Base-by-base conservation (phyloP, 2,113 vertebrate species). In the Ia io region DNA sequence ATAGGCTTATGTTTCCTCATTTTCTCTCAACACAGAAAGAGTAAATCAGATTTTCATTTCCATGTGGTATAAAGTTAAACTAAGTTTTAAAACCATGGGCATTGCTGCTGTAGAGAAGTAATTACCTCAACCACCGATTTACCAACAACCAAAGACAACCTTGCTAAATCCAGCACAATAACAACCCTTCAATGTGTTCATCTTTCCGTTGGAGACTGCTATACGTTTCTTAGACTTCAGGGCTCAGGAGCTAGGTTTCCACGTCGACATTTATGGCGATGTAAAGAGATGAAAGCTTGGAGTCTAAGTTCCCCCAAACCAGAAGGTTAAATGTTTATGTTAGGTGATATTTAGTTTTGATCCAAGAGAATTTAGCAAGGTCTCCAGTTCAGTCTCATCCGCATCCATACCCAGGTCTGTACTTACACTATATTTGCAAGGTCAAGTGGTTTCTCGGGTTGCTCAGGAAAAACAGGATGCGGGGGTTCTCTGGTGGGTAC, bases 401-500 rank as follows among this genome's bases (percentile, higher is more conserved):
- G 74, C 11, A 67, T 17, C 53, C 70, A 20, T 0, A 56, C 6
- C n/a, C 6, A 91, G 47, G 37, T 0, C 0, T 61, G 44, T 98
- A 98, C 99, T 99, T 98, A 99, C 99, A 99, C 98, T 6, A 99
- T 99, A 44, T 99, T 99, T 35, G 99, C 98, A 86, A 99, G 99
- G 71, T 99, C 99, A 71, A 99, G 99, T 0, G 99, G 99, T 96
- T 99, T 98, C 94, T 99, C 99, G 0, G 99, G 99, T 97, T 99
- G 99, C 98, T 99, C 99, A 0, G 99, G 99, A 96, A 99, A 99
- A 35, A 99, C 97, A 0, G 99, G 99, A 84, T 99, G 99, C 0
- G 99, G 99, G 0, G 99, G 98, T 44, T 99, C 99, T 97, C 99
- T 98, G n/a, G 99, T 99, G 78, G 99, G 99, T 8, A 99, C 99